These are phyloP conservation scores for Lordiphosa clarofinis DNA, from an alignment of 1,140 invertebrate species.

Conservation along the genomic window DNA sequence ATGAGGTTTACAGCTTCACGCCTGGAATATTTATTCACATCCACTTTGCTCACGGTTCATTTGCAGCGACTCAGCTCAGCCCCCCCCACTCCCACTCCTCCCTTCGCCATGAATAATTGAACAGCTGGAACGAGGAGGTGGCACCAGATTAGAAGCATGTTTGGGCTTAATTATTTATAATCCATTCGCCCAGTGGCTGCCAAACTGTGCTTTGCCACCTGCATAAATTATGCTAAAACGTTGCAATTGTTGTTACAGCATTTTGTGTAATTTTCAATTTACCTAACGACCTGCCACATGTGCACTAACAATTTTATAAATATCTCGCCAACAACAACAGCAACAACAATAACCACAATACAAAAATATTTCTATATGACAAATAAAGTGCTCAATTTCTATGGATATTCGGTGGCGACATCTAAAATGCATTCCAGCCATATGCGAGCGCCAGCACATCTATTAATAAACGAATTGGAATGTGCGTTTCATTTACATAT, in stretches of 20 bases:
- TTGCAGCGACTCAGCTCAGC: slow-evolving; percentile 3
- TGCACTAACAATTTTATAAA: slow-evolving; percentile 17
- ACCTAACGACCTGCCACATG: slow-evolving; percentile 49
- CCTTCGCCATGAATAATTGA: slow-evolving; percentile 61
- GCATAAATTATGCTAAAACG: slow-evolving; percentile 62
- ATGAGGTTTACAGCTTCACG: slow-evolving; percentile 56
- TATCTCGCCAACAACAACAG: slow-evolving; percentile 13
- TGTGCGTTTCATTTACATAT: slow-evolving; percentile 59
- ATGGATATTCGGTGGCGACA: slow-evolving; percentile 30
- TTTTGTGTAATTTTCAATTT: slow-evolving; percentile 60
- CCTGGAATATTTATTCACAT: not conserved
- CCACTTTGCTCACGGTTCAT: slow-evolving; percentile 17
- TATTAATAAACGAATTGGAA: slow-evolving; percentile 64
- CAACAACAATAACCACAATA: not conserved
- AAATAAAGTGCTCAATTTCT: slow-evolving; percentile 49
- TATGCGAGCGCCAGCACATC: slow-evolving; percentile 32
- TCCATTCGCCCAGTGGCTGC: slow-evolving; percentile 36
- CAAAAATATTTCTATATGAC: slow-evolving; percentile 17
- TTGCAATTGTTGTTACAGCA: slow-evolving; percentile 10
- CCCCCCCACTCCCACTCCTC: no score
- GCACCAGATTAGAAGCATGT: slow-evolving; percentile 38
- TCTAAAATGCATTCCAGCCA: slow-evolving; percentile 39
- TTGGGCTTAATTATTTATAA: slow-evolving; percentile 57
- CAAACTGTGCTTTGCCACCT: slow-evolving; percentile 33
- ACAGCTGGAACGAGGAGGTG: not conserved